Evolutionary conservation across 1,140 invertebrate species (phyloP), one percentile per base, ranked within the genome.

Genomic region (Trichoplusia ni): DNA sequence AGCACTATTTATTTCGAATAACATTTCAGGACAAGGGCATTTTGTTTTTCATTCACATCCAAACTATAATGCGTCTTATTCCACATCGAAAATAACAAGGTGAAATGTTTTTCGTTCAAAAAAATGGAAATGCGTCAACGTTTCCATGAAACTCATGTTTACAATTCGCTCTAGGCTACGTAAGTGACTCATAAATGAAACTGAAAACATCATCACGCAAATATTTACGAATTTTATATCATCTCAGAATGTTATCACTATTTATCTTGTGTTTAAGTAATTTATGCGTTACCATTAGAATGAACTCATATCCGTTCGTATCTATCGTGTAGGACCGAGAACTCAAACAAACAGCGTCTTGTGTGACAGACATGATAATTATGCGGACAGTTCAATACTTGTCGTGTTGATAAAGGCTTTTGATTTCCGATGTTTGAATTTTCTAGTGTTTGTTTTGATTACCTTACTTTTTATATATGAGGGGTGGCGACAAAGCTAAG

Each of bases 171-270:
- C 29, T 29, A 29, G 13, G 46, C 29, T 16, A 19, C n/a, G 8
- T n/a, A n/a, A 51, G 25, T 51, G 47, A 51, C 33, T 51, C 47
- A 51, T 16, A 33, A 35, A 35, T 51, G 29, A 51, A 51, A 51
- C 1, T 35, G 47, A 51, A 51, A 51, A 35, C 29, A 35, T 18
- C n/a, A n/a, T n/a, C n/a, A n/a, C n/a, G 25, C 47, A 11, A 51
- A 51, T 51, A 51, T 51, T 51, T 51, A 51, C 47, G 9, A 35
- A 51, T 21, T 33, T 49, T 16, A 13, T 29, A 29, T 14, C 16
- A n/a, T 25, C 4, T 29, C 14, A 40, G 46, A 18, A 31, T 49
- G 46, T 49, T 49, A 49, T 49, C 46, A 49, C 23, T 29, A 31
- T 49, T 49, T 49, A 49, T 49, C 46, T 49, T 14, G 8, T 13